A percentile compares a stretch with the other conserved stretches of the same genome.
Evolutionary conservation across 2,797 vertebrate genomes (phyloP).

Genomic region (Smutsia temminckii): DNA sequence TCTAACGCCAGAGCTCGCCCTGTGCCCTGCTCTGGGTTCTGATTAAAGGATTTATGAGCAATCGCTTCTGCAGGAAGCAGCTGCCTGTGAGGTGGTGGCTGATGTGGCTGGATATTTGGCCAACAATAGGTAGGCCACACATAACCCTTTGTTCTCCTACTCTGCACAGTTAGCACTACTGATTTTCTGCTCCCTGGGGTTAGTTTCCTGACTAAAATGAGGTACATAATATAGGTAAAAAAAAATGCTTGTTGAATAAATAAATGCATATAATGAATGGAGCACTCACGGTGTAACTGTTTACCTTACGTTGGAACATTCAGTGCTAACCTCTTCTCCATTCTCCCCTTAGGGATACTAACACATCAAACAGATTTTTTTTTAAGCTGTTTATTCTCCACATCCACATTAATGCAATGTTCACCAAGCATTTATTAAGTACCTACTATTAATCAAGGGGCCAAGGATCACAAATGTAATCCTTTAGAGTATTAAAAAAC

Average conservation of each 20-base stretch:
- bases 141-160: neutral
- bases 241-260: neutral
- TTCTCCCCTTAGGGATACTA: neutral
- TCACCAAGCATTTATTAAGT: constrained; percentile 17
- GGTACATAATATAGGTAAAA: neutral
- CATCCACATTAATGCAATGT: constrained; percentile 1
- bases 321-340: neutral
- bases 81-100: neutral
- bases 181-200: neutral
- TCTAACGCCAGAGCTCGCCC: neutral
- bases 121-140: neutral
- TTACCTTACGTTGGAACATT: neutral
- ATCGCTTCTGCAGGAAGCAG: constrained; percentile 46
- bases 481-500: neutral
- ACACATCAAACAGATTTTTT: neutral
- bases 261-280: constrained; percentile 2
- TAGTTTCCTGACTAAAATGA: neutral
- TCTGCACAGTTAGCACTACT: neutral
- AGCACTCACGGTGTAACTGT: neutral
- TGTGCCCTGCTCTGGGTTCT: neutral
- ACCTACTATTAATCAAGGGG: neutral
- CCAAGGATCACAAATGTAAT: constrained; percentile 2
- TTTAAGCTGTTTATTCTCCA: neutral
- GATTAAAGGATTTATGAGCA: constrained; percentile 15
- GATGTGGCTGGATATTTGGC: neutral